Base-by-base conservation (phyloP, 2,888 invertebrate genomes). In the Drosophila parthenogenetica region DNA sequence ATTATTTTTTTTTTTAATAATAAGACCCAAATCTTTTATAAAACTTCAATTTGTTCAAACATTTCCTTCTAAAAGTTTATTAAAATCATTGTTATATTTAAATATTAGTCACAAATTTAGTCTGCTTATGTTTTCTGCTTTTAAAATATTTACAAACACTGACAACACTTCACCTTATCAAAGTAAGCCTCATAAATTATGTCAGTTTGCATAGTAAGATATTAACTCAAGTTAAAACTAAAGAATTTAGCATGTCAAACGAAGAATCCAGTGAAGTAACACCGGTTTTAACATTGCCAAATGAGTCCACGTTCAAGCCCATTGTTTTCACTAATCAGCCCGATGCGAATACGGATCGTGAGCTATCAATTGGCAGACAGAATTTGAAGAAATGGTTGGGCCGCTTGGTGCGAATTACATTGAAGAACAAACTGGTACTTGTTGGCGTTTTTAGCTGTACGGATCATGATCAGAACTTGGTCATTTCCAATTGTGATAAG, bases 361-460 rank as follows among this genome's bases (percentile, higher is more conserved):
- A 17, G 0, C 14, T 50, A 2, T 46, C 79, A 5, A 37, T 11
- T 2, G 72, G 72, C 0, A 43, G 71, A 1, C 19, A 25, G 14
- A 72, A 46, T 10, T 43, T 79, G 0, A 68, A 55, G 25, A 60
- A 67, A 4, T 85, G 68, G 79, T 45, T 81, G 45, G 81, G 78
- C 0, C 64, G 60, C 22, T 29, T 45, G 11, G 65, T 78, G 2
- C 69, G 79, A 1, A 54, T 84, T 3, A 72, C 54, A 0, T 48
- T 84, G 16, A 55, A 51, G 19, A 78, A 72, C 14, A 54, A 70
- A 37, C 11, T 43, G 25, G 48, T 43, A 0, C 16, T 77, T 11
- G 58, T 72, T 14, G 84, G 80, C 5, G 55, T 69, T 22, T 81
- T 81, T 8, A 69, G 84, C 17, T 84, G 78, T 50, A 81, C 84